phyloP scores from a whole-genome alignment of 1,140 invertebrate genomes.

The Cheumatopsyche charites region DNA sequence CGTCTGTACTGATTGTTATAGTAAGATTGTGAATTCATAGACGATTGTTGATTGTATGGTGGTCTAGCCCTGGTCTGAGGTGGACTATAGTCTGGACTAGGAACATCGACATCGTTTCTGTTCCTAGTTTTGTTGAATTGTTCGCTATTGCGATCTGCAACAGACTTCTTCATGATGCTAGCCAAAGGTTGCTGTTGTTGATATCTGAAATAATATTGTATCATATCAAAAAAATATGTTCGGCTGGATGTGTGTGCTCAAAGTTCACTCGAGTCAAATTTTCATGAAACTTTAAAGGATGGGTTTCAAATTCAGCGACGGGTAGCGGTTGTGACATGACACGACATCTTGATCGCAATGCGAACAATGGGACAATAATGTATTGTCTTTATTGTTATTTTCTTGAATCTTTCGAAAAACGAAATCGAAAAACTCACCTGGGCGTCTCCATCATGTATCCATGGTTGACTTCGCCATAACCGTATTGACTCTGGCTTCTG shows the following conservation, averaged over 20 bases:
- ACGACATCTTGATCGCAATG: too few species aligned
- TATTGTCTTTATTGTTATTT: too few species aligned
- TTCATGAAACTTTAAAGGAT: too few species aligned
- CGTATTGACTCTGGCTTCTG: not conserved
- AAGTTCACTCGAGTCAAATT: too few species aligned
- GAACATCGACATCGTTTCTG: conserved; percentile 4
- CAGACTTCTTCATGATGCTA: conserved; percentile 15
- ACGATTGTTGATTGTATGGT: conserved; percentile 9
- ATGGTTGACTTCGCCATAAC: not conserved
- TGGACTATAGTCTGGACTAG: conserved; percentile 26
- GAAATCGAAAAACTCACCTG: not conserved
- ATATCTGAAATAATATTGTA: conserved; percentile 3
- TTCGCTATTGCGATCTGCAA: not conserved
- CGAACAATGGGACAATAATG: too few species aligned
- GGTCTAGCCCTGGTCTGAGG: not conserved
- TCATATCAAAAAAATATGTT: too few species aligned
- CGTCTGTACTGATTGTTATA: conserved; percentile 14
- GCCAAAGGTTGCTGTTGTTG: conserved; percentile 25
- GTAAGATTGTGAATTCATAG: not conserved
- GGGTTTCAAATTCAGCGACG: too few species aligned
- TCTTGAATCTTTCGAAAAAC: too few species aligned
- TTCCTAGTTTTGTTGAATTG: not conserved
- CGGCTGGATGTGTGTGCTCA: too few species aligned
- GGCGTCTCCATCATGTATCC: not conserved
- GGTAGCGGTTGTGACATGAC: too few species aligned